Evolutionary conservation across 1,140 invertebrate species (phyloP).

Genomic region (Platyura marginata): DNA sequence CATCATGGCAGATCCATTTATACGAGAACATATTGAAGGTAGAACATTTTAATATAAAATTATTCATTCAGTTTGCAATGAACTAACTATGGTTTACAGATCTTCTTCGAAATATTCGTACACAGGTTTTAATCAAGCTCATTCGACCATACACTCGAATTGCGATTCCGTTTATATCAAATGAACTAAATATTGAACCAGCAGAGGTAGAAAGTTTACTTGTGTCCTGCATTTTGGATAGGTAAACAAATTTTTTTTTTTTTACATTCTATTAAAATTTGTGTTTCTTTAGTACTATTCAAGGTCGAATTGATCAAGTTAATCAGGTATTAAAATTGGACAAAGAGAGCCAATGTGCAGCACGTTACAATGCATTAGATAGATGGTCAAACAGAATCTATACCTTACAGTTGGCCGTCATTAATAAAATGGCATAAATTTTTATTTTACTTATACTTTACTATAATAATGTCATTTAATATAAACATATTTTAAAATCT

Average conservation of each 20-base stretch:
- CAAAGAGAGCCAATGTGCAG: conserved; percentile 59
- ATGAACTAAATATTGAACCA: conserved; percentile 91
- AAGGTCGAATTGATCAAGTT: conserved; percentile 91
- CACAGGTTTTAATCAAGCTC: conserved; percentile 93
- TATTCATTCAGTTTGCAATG: not conserved
- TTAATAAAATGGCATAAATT: conserved; percentile 66
- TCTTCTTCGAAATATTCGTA: conserved; percentile 89
- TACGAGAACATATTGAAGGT: conserved; percentile 91
- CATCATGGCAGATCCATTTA: conserved; percentile 99
- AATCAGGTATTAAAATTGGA: conserved; percentile 87
- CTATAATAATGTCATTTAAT: too few species aligned
- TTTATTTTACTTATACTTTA: not conserved
- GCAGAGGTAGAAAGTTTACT: conserved; percentile 91
- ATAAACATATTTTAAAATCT: too few species aligned
- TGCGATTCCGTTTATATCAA: conserved; percentile 95
- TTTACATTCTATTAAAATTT: not conserved
- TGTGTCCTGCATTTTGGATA: conserved; percentile 97
- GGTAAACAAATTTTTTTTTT: conserved; percentile 45
- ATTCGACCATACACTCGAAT: conserved; percentile 98
- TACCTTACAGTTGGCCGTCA: conserved; percentile 72
- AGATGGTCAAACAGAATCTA: conserved; percentile 90
- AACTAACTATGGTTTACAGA: conserved; percentile 28
- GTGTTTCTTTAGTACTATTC: conserved; percentile 58
- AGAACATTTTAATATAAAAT: not conserved
- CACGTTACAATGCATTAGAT: conserved; percentile 82